phyloP scores from a whole-genome alignment of 2,888 invertebrate species.

The Protula sp. region DNA sequence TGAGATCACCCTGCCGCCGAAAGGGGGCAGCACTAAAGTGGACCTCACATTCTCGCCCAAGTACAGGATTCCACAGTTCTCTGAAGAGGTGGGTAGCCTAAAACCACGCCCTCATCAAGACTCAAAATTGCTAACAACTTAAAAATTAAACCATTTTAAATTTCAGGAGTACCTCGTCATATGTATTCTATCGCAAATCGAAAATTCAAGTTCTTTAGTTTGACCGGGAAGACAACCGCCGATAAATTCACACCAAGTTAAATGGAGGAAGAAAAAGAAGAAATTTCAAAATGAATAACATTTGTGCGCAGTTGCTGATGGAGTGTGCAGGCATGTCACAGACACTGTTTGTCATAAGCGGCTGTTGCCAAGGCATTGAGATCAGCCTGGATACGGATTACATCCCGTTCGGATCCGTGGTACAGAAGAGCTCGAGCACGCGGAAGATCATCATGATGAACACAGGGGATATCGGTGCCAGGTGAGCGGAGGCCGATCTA shows the following conservation, averaged over 20 bases:
- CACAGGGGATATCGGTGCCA: constrained; percentile 60
- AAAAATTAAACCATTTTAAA: too few species aligned
- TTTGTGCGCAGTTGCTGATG: constrained; percentile 53
- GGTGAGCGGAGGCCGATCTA: constrained; percentile 51
- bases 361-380: constrained; percentile 58
- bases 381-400: constrained; percentile 56
- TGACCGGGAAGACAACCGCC: too few species aligned
- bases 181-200: too few species aligned
- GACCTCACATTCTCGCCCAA: constrained; percentile 47
- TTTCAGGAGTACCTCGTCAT: too few species aligned
- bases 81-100: constrained; percentile 44
- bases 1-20: constrained; percentile 40
- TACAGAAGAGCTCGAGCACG: constrained; percentile 54
- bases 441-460: constrained; percentile 58
- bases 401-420: constrained; percentile 59
- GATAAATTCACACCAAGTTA: too few species aligned
- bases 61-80: constrained; percentile 47
- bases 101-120: too few species aligned
- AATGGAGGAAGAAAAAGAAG: too few species aligned
- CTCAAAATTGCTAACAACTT: too few species aligned
- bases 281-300: too few species aligned
- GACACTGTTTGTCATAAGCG: constrained; percentile 58
- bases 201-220: too few species aligned
- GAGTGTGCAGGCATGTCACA: constrained; percentile 57
- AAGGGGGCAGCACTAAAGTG: constrained; percentile 44